phyloP scores from a whole-genome alignment of 2,797 vertebrate species.

The Delichon dasypus region DNA sequence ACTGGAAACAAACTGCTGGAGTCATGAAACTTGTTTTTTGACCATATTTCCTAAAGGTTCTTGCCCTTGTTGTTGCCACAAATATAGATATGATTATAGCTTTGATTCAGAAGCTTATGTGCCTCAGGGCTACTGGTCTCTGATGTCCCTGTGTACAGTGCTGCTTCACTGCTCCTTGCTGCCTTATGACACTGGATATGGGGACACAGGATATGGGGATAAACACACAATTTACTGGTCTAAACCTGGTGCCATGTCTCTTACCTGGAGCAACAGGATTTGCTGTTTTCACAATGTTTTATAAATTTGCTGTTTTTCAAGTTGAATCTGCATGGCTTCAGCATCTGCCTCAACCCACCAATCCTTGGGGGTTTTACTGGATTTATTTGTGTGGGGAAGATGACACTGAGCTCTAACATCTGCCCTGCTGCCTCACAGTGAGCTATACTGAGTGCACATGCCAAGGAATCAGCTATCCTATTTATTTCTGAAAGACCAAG shows the following conservation, averaged over 20 bases:
- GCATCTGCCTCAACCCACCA: not conserved
- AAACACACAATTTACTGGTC: not conserved
- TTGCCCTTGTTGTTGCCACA: not conserved
- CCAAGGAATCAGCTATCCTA: not conserved
- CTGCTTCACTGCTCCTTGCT: not conserved
- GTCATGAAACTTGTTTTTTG: not conserved
- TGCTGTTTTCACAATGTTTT: not conserved
- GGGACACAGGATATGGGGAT: not conserved
- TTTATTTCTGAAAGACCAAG: not conserved
- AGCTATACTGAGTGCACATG: not conserved
- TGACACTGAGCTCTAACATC: not conserved
- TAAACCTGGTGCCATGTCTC: not conserved
- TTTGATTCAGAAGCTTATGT: not conserved
- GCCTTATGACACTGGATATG: not conserved
- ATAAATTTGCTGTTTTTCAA: not conserved
- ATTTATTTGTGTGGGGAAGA: not conserved
- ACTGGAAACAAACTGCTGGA: not conserved
- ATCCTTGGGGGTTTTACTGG: not conserved
- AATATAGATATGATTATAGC: not conserved
- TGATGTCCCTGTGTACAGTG: not conserved
- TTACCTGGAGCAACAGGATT: not conserved
- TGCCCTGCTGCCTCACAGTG: not conserved
- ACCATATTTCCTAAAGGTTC: not conserved
- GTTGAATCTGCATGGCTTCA: not conserved
- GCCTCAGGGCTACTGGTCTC: not conserved